Evolutionary conservation across 2,888 invertebrate species (phyloP), one percentile per base, ranked within the genome.

Genomic region (Acanthopleura granulata): DNA sequence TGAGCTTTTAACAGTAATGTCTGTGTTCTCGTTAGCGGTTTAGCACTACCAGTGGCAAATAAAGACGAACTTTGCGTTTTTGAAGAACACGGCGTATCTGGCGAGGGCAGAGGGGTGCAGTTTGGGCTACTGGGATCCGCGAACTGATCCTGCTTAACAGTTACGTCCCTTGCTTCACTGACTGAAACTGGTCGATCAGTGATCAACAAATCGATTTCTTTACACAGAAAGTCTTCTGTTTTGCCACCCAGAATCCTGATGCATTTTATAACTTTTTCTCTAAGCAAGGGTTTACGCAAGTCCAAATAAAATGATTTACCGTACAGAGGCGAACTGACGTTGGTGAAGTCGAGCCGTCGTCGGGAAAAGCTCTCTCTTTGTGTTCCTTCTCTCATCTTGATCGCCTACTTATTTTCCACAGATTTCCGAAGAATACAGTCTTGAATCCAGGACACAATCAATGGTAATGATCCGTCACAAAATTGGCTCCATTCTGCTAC

Each of bases 281-380:
- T 74, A 62, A 76, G 49, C 15, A 61, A 29, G n/a, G 70, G 70
- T 6, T 57, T 62, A 62, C 75, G 74, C 30, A 77, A 50, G 69
- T 77, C 75, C 49, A 77, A 49, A 70, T 77, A 77, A 51, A 77
- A 77, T 62, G 75, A 50, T 73, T 75, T 77, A 49, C 62, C 71
- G 49, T 70, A 69, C 71, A 75, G 73, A 72, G 71, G 66, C 29
- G 22, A 50, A 30, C 30, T 61, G 76, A 77, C 49, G 73, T 76
- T 12, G 75, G 75, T 27, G 25, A 16, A 49, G 27, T 25, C 22
- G 57, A 62, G 22, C 51, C 70, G 25, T 50, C 57, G 57, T 22
- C 57, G 18, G 4, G 57, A 57, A 22, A 57, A 57, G 57, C 57
- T 57, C 57, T 57, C 57, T 12, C 57, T 57, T 57, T 57, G 57